These are phyloP conservation scores for Cossypha caffra DNA, from an alignment of 2,797 vertebrate genomes.

Conservation along the genomic window DNA sequence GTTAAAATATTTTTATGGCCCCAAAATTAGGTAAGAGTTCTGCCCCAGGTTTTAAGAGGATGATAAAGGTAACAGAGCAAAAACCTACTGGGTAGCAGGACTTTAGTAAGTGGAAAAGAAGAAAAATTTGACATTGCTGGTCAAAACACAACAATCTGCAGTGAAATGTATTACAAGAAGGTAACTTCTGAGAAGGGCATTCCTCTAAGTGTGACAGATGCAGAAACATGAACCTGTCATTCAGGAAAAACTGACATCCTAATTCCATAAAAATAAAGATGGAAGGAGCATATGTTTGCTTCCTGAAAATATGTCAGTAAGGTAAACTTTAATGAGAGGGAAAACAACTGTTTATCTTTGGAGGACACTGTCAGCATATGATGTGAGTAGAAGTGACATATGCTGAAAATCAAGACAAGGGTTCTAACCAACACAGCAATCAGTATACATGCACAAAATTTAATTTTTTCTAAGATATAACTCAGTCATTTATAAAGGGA, in stretches of 20 bases:
- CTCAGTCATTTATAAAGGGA: not conserved
- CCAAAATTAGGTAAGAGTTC: not conserved
- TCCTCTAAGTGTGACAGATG: not conserved
- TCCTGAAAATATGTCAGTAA: not conserved
- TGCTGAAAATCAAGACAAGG: not conserved
- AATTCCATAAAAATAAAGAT: not conserved
- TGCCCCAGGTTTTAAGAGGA: not conserved
- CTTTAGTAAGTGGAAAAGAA: not conserved
- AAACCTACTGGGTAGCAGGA: not conserved
- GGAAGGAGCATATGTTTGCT: slow-evolving; percentile 8
- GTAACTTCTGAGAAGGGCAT: not conserved
- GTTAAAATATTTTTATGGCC: not conserved
- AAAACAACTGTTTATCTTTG: not conserved
- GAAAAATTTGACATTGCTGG: not conserved
- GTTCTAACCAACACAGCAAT: not conserved
- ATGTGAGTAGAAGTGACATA: not conserved
- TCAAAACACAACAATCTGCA: not conserved
- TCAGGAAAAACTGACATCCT: not conserved
- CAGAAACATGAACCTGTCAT: not conserved
- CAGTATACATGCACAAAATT: not conserved
- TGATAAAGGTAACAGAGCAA: not conserved
- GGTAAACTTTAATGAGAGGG: not conserved
- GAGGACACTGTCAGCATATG: not conserved
- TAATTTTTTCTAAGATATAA: not conserved
- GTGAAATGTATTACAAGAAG: not conserved